These are phyloP conservation scores for Galaxea fascicularis DNA, from an alignment of 92 coral and sea anemone genomes.

Conservation along the genomic window DNA sequence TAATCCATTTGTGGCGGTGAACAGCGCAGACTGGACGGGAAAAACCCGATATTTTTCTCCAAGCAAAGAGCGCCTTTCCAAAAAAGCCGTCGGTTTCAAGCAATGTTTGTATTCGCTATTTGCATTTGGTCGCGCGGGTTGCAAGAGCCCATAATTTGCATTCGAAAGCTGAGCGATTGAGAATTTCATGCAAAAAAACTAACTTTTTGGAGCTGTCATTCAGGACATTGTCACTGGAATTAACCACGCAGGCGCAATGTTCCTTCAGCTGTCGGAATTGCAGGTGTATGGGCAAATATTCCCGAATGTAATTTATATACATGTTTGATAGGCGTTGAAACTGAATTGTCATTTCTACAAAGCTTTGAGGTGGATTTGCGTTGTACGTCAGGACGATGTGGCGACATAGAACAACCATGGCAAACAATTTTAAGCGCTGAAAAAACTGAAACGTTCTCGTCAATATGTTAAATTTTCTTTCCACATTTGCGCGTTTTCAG, in stretches of 20 bases:
- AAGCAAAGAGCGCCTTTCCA: constrained; percentile 44
- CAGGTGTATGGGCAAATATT: constrained; percentile 73
- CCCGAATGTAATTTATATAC: constrained; percentile 59
- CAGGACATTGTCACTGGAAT: constrained; percentile 68
- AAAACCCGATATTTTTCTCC: constrained; percentile 23
- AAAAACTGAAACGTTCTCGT: background rate
- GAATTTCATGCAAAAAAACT: constrained; percentile 79
- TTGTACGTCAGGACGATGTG: background rate
- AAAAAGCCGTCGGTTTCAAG: constrained; percentile 53
- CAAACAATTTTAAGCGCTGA: background rate
- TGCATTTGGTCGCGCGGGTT: constrained; percentile 66
- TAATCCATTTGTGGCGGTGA: constrained; percentile 19
- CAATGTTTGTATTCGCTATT: constrained; percentile 69
- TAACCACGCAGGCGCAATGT: constrained; percentile 64
- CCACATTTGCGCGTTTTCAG: background rate
- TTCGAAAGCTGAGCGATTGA: constrained; percentile 81
- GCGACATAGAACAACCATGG: background rate
- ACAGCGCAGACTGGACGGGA: background rate
- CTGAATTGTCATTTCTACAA: constrained; percentile 52
- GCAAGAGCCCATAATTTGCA: constrained; percentile 72
- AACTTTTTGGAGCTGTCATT: constrained; percentile 77
- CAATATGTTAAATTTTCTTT: background rate
- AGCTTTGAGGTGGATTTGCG: background rate
- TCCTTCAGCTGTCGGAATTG: constrained; percentile 66
- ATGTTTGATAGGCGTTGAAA: constrained; percentile 65